A percentile compares a stretch with the other conserved stretches of the same genome.
Conservation (phyloP, 2,797 vertebrate species). For the Ceryle rudis region DNA sequence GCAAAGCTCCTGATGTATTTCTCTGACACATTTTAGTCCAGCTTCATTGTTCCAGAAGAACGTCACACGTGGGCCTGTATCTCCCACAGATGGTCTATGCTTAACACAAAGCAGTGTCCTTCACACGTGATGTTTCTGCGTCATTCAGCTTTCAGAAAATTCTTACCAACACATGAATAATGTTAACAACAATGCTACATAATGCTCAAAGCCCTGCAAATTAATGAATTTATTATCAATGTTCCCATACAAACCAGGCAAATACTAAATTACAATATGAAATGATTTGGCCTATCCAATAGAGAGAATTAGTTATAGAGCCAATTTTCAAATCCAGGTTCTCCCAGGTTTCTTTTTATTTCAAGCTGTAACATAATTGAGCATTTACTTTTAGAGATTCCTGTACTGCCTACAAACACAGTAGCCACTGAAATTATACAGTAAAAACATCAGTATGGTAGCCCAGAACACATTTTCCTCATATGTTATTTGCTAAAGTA, state of each 20-base stretch:
- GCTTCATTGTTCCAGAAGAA: not conserved
- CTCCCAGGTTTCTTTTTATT: not conserved
- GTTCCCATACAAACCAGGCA: not conserved
- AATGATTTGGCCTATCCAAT: not conserved
- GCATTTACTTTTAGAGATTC: not conserved
- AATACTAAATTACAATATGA: not conserved
- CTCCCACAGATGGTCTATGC: not conserved
- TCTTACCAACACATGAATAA: not conserved
- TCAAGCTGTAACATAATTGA: not conserved
- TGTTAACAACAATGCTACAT: not conserved
- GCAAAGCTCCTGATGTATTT: not conserved
- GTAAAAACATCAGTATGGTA: not conserved
- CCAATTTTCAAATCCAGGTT: not conserved
- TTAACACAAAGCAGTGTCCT: not conserved
- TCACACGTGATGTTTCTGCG: not conserved
- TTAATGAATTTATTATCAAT: not conserved
- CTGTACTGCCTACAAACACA: not conserved
- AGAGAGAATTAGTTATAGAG: not conserved
- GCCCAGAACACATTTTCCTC: not conserved
- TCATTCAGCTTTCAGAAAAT: not conserved
- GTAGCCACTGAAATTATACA: not conserved
- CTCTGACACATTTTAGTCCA: not conserved
- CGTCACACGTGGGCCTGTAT: fast-evolving
- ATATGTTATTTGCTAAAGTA: not conserved
- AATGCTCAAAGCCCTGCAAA: not conserved